Base-by-base conservation (phyloP, 1,140 invertebrate species). In the Drosophila athabasca region DNA sequence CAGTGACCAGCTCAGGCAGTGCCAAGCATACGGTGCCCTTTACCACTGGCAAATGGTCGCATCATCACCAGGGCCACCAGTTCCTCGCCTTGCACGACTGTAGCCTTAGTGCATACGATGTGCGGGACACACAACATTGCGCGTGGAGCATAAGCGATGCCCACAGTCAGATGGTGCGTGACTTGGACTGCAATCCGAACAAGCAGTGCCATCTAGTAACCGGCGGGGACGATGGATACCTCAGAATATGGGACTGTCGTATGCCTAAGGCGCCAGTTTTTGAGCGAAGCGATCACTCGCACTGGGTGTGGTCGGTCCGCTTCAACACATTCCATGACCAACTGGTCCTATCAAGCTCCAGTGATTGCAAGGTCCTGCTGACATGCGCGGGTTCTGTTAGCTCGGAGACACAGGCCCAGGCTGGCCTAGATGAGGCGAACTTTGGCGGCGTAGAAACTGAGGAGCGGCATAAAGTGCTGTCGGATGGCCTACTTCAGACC, bases 311-410 rank as follows among this genome's bases (percentile, higher is more conserved):
- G 98, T 95, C 94, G 55, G 96, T 98, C 1, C 94, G 96, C 46
- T 99, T 98, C 84, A 99, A 99, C 93, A 96, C 95, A 72, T 99
- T 98, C 91, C 98, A 99, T 92, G 98, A 99, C 92, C 98, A 99
- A 92, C 92, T 99, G 15, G 92, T 99, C n/a, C 92, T 99, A 54
- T 97, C 97, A 5, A 97, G 97, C 26, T 98, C 98, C 82, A 98
- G 97, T 84, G 98, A 99, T 92, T 97, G 97, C 15, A 93, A 97
- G 77, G 98, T 99, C 0, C 94, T 98, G 78, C 93, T 99, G 35
- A 96, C 95, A 4, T 96, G 96, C 87, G 94, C 97, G 4, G 95
- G 96, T 2, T 97, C 96, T 24, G 95, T 99, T 17, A 98, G 97
- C 39, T 97, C 96, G 0, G 97, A 98, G 90, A 79, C 55, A 1